These are phyloP conservation scores for Bibio marci DNA, from an alignment of 2,888 invertebrate species.

Conservation along the genomic window DNA sequence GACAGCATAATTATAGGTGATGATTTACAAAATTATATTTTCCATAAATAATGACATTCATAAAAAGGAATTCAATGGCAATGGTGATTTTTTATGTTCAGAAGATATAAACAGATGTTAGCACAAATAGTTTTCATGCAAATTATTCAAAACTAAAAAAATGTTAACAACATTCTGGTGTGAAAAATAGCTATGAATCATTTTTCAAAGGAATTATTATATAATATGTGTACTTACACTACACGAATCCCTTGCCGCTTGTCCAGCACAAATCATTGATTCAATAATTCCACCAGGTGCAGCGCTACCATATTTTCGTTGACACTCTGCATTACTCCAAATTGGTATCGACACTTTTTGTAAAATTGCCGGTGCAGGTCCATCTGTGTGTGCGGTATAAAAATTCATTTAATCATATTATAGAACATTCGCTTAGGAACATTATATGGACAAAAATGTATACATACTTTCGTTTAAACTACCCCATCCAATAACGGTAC, in stretches of 20 bases:
- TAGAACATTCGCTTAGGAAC: slow-evolving; percentile 2
- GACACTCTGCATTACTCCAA: slow-evolving; percentile 65
- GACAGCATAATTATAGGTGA: no score
- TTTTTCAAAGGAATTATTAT: no score
- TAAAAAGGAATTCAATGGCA: no score
- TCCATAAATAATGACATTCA: no score
- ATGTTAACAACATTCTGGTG: no score
- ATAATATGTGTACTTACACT: no score
- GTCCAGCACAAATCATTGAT: slow-evolving; percentile 76
- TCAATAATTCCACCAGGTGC: slow-evolving; percentile 80
- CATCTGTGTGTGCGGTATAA: slow-evolving; percentile 38
- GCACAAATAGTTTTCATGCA: no score
- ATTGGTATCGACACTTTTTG: slow-evolving; percentile 74
- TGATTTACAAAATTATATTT: no score
- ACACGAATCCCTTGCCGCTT: slow-evolving; percentile 71
- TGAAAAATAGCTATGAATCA: no score
- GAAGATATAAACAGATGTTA: no score
- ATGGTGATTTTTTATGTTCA: no score
- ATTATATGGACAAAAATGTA: slow-evolving; percentile 2
- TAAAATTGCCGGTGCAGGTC: slow-evolving; percentile 61
- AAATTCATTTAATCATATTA: slow-evolving; percentile 2
- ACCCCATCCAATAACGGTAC: slow-evolving; percentile 80
- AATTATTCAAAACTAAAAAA: no score
- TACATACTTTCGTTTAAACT: slow-evolving; percentile 53
- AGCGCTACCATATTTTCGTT: slow-evolving; percentile 60